Evolutionary conservation across 2,113 vertebrate genomes (phyloP).

Genomic region (Polyodon spathula): DNA sequence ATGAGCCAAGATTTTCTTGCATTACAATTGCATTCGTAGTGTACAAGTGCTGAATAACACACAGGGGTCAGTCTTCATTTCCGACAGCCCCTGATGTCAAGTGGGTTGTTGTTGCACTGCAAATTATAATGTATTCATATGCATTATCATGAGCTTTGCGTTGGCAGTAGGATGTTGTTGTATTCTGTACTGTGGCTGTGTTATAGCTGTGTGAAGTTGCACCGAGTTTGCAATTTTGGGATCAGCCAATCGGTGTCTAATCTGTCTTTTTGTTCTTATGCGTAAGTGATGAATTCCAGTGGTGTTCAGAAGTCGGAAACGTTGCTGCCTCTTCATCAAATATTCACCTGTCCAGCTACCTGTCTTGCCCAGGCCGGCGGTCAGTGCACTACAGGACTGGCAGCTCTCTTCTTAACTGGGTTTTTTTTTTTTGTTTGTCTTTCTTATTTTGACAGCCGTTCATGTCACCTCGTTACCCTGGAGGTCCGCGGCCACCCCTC

Average conservation of each 20-base stretch:
- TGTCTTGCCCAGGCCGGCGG: too few species aligned
- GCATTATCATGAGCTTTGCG: neutral
- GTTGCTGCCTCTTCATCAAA: too few species aligned
- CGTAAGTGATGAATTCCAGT: too few species aligned
- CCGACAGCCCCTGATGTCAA: neutral
- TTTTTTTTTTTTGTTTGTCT: slow-evolving; percentile 23
- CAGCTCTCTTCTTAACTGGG: slow-evolving; percentile 13
- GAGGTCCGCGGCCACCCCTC: slow-evolving; percentile 85
- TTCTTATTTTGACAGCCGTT: slow-evolving; percentile 67
- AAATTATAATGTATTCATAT: neutral
- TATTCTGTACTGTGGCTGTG: too few species aligned
- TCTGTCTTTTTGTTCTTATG: too few species aligned
- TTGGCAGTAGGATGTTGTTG: too few species aligned
- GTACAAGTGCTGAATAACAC: neutral
- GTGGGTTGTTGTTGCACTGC: neutral
- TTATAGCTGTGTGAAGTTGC: too few species aligned
- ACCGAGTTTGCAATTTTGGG: too few species aligned
- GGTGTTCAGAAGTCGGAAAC: too few species aligned
- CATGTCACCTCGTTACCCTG: slow-evolving; percentile 97
- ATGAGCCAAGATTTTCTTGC: neutral
- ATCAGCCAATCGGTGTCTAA: too few species aligned
- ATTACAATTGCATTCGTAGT: neutral
- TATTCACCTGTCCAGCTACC: too few species aligned
- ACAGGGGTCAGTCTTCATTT: neutral
- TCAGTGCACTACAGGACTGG: too few species aligned